A percentile compares a stretch with the other conserved stretches of the same genome.
phyloP scores from a whole-genome alignment of 1,140 invertebrate genomes.

The Psilanteris sp. region DNA sequence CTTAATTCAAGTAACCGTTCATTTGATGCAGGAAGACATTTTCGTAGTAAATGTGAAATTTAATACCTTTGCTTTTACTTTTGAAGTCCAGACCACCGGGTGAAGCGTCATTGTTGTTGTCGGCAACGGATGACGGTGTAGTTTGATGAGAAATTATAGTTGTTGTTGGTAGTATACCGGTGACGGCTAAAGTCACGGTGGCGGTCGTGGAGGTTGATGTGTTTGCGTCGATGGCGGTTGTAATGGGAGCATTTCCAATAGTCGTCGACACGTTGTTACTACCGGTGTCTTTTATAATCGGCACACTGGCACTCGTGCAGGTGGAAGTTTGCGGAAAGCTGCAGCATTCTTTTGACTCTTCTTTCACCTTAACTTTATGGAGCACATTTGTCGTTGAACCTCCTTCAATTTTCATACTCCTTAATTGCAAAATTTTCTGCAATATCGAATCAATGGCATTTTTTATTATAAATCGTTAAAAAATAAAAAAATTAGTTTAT shows the following conservation, averaged over 20 bases:
- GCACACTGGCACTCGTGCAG: conserved; percentile 46
- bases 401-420: conserved; percentile 76
- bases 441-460: no score
- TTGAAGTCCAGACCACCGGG: conserved; percentile 71
- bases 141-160: conserved; percentile 69
- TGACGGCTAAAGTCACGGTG: conserved; percentile 56
- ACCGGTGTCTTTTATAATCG: conserved; percentile 41
- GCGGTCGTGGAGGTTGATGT: conserved; percentile 59
- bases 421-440: conserved; percentile 21
- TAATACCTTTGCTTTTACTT: conserved; percentile 69
- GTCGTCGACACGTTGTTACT: conserved; percentile 46
- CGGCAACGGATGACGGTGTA: conserved; percentile 46
- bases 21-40: no score
- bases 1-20: no score
- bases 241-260: conserved; percentile 26
- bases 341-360: conserved; percentile 75
- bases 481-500: no score
- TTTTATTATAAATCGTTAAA: no score
- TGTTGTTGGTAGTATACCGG: conserved; percentile 60
- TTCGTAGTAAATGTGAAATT: no score
- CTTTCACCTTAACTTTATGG: conserved; percentile 77
- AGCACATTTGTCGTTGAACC: conserved; percentile 64
- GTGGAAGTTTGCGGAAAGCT: conserved; percentile 62
- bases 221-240: conserved; percentile 38
- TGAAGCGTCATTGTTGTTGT: conserved; percentile 48